Percentiles rank a stretch among this genome's conserved stretches.
Conservation (phyloP, 2,797 vertebrate genomes). For the Trichosurus vulpecula region DNA sequence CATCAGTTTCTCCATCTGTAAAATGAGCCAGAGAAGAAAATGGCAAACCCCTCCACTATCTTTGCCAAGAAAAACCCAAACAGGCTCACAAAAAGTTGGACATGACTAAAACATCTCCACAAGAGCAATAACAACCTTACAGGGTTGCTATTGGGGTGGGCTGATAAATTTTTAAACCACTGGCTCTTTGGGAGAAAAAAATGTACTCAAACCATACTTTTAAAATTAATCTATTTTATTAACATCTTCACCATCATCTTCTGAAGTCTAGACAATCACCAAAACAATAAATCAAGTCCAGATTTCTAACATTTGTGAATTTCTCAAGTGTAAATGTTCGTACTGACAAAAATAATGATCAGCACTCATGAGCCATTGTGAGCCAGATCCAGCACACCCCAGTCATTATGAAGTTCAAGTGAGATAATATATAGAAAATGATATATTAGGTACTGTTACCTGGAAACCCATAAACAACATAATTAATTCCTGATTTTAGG, state of each 20-base stretch:
- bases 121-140: background rate
- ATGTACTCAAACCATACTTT: background rate
- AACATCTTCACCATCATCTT: background rate
- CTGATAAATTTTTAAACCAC: background rate
- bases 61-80: background rate
- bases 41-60: background rate
- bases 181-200: background rate
- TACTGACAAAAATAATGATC: background rate
- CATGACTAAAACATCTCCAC: background rate
- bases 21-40: background rate
- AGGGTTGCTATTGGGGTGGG: background rate
- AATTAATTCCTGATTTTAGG: background rate
- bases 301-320: background rate
- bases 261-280: background rate
- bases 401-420: background rate
- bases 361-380: background rate
- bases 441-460: background rate
- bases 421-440: background rate
- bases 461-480: background rate
- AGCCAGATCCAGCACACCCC: background rate
- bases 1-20: background rate
- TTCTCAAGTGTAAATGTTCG: background rate
- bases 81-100: background rate
- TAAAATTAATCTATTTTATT: background rate
- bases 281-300: background rate